phyloP scores from a whole-genome alignment of 2,888 invertebrate species.

The Tetramorium bicarinatum region DNA sequence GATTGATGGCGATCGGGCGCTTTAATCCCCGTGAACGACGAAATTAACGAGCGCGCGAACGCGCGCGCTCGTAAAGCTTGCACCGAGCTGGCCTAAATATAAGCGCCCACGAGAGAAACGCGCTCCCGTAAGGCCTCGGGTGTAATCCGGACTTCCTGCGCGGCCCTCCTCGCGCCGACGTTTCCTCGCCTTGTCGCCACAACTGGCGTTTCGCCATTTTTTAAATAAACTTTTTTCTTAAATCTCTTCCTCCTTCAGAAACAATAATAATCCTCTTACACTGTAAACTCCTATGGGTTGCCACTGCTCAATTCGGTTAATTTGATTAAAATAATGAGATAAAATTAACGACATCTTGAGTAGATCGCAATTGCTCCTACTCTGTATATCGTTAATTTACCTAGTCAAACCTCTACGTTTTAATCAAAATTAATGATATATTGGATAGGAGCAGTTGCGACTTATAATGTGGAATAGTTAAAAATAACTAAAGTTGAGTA shows the following conservation, averaged over 20 bases:
- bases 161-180: constrained; percentile 42
- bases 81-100: constrained; percentile 81
- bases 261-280: not conserved
- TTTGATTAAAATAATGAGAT: no score
- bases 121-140: constrained; percentile 66
- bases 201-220: not conserved
- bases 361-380: no score
- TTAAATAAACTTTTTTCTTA: not conserved
- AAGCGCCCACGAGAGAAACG: constrained; percentile 74
- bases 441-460: no score
- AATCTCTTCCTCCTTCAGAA: not conserved
- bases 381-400: no score
- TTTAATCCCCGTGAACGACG: constrained; percentile 61
- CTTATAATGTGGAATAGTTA: no score
- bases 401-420: no score
- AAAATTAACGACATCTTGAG: no score
- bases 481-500: no score
- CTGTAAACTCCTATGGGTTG: no score
- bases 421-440: no score
- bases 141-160: constrained; percentile 77
- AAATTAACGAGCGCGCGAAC: constrained; percentile 72
- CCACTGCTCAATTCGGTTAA: no score
- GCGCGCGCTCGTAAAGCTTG: constrained; percentile 78
- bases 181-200: not conserved
- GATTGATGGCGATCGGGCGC: constrained; percentile 73